These are phyloP conservation scores for Ischnura elegans DNA, from an alignment of 2,888 invertebrate species.

Conservation along the genomic window DNA sequence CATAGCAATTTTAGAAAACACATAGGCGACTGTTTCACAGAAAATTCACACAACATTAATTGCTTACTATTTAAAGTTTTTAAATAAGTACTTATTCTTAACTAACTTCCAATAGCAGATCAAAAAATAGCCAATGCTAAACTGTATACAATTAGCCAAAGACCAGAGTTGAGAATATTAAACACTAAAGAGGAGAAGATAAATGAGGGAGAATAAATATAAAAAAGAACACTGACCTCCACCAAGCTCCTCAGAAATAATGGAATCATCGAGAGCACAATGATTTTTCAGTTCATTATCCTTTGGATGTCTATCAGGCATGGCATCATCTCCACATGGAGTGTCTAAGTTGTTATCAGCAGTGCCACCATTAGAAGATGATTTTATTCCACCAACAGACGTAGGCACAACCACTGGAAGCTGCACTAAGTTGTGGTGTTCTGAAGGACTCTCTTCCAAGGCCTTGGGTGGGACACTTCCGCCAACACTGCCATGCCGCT, in stretches of 20 bases:
- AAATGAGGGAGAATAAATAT: background rate
- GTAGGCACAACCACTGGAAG: slow-evolving; percentile 46
- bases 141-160: background rate
- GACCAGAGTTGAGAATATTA: background rate
- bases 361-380: slow-evolving; percentile 34
- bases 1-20: too few relatives aligned
- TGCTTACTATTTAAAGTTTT: too few relatives aligned
- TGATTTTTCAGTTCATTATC: slow-evolving; percentile 32
- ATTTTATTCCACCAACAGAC: background rate
- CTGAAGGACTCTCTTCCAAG: slow-evolving; percentile 36
- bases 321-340: slow-evolving; percentile 46
- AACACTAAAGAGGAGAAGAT: too few relatives aligned
- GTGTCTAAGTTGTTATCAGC: slow-evolving; percentile 46
- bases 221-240: background rate
- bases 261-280: slow-evolving; percentile 2
- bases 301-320: slow-evolving; percentile 44
- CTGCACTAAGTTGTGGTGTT: background rate
- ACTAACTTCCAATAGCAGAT: background rate
- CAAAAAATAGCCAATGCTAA: background rate
- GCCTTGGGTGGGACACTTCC: background rate
- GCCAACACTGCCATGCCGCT: background rate
- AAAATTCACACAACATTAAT: too few relatives aligned
- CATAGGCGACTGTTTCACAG: too few relatives aligned
- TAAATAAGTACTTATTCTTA: too few relatives aligned
- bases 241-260: slow-evolving; percentile 50